Conservation (phyloP, 2,113 vertebrate genomes). For the Neolamprologus modestus region DNA sequence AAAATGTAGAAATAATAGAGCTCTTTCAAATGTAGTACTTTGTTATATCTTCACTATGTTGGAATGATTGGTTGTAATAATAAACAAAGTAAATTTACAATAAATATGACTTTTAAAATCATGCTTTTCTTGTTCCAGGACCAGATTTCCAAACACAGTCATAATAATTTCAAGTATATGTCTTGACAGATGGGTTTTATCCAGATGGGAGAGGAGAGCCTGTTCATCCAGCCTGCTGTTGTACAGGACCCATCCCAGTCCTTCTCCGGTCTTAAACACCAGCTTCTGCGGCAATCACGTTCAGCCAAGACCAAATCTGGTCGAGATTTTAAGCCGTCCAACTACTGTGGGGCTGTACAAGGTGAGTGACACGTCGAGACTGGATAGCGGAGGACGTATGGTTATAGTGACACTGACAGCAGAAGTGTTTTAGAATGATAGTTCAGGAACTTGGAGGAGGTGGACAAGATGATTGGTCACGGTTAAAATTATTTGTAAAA, state of each 20-base stretch:
- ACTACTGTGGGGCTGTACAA: conserved; percentile 74
- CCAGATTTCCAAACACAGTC: background rate
- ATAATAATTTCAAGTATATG: background rate
- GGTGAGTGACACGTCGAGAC: conserved; percentile 71
- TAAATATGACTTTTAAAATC: background rate
- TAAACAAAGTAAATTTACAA: background rate
- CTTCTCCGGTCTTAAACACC: conserved; percentile 77
- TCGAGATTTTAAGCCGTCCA: background rate
- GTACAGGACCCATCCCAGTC: conserved; percentile 45
- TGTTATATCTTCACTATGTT: background rate
- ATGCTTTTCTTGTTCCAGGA: background rate
- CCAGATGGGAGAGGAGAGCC: conserved; percentile 77
- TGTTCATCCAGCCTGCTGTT: conserved; percentile 83
- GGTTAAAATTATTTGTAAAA: background rate
- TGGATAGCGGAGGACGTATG: background rate
- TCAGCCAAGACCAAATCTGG: background rate
- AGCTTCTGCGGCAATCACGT: conserved; percentile 69
- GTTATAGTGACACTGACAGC: background rate
- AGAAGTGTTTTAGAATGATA: background rate
- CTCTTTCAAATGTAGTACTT: background rate
- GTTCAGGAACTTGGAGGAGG: background rate
- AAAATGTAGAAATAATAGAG: background rate
- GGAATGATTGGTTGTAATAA: background rate
- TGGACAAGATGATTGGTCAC: background rate
- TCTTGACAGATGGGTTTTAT: conserved; percentile 82